Conservation (phyloP, 2,797 vertebrate genomes). For the Trichosurus vulpecula region DNA sequence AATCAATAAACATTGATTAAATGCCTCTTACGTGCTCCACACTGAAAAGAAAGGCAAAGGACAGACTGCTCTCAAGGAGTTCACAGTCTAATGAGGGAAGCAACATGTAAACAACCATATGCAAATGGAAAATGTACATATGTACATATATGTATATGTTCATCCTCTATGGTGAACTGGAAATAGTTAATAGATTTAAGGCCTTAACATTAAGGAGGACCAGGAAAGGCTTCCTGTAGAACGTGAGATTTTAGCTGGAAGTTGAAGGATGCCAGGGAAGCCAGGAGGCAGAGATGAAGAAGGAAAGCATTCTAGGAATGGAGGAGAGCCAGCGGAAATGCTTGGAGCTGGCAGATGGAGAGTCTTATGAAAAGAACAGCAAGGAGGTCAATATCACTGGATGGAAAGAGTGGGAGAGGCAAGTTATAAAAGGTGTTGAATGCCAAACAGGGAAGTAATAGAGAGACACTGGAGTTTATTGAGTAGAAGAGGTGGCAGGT, state of each 20-base stretch:
- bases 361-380: background rate
- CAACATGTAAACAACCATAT: background rate
- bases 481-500: background rate
- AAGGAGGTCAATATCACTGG: background rate
- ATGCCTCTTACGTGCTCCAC: background rate
- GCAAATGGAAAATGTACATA: background rate
- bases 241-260: background rate
- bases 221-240: background rate
- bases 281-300: background rate
- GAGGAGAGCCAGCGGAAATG: background rate
- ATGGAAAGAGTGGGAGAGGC: background rate
- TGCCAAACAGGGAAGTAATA: background rate
- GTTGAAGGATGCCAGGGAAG: background rate
- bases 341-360: background rate
- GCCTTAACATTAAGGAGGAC: background rate
- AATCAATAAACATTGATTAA: background rate
- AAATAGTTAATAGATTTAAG: background rate
- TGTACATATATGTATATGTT: background rate
- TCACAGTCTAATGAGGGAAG: background rate
- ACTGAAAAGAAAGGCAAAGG: background rate
- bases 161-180: background rate
- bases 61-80: background rate
- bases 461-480: background rate
- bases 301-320: background rate
- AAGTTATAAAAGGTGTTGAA: background rate